A percentile compares a stretch with the other conserved stretches of the same genome.
phyloP scores from a whole-genome alignment of 2,113 vertebrate genomes.

The Mesembrinibis cayennensis region DNA sequence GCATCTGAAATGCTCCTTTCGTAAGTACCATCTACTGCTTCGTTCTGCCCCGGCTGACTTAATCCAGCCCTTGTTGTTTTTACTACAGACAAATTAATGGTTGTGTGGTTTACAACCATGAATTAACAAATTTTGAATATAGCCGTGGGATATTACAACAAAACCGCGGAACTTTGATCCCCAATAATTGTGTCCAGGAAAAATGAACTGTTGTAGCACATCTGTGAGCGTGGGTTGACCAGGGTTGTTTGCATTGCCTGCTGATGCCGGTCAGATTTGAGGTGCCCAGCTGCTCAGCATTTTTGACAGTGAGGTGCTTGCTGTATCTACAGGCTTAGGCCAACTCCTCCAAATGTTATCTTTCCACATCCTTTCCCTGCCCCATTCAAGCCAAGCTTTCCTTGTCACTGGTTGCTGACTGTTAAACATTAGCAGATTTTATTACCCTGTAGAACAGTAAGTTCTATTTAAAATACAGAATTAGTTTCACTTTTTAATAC shows the following conservation, averaged over 20 bases:
- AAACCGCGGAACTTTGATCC: background rate
- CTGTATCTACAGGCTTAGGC: background rate
- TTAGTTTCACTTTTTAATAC: background rate
- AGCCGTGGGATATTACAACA: background rate
- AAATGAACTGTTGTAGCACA: background rate
- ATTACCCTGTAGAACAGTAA: background rate
- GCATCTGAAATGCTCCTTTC: background rate
- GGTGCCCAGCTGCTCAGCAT: background rate
- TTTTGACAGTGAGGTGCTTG: background rate
- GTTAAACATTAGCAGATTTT: background rate
- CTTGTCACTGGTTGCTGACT: background rate
- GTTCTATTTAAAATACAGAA: background rate
- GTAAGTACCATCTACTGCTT: background rate
- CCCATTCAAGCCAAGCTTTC: background rate
- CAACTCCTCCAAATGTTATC: background rate
- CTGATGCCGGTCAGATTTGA: background rate
- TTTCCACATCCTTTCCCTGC: background rate
- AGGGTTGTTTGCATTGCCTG: background rate
- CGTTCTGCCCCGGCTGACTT: background rate
- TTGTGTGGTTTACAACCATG: background rate
- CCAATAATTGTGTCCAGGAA: background rate
- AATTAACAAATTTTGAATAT: background rate
- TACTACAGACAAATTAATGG: background rate
- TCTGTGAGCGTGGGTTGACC: accelerated
- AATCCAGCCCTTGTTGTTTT: background rate